phyloP scores from a whole-genome alignment of 37 sponge, comb jelly and placozoan species.

The Cladorhizidae sp. region DNA sequence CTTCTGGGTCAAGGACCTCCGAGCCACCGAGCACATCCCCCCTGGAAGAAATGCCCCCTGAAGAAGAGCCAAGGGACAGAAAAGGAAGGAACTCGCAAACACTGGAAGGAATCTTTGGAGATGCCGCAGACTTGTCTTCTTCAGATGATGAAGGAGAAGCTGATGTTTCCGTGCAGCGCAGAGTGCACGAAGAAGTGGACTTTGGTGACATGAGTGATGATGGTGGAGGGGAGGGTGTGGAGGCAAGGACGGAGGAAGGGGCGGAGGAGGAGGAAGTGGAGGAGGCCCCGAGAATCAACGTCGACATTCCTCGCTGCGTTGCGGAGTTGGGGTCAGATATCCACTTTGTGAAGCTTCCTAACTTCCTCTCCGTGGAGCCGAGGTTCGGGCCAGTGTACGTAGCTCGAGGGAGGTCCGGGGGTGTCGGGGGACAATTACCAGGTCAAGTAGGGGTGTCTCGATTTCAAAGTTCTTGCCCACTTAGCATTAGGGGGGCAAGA shows the following conservation, averaged over 20 bases:
- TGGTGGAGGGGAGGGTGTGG: not conserved
- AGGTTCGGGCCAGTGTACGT: slow-evolving; percentile 7
- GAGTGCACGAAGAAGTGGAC: not conserved
- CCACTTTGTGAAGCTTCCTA: slow-evolving; percentile 94
- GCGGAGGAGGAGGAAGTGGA: slow-evolving; percentile 33
- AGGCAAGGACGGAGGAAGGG: slow-evolving; percentile 19
- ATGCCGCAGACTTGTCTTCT: slow-evolving; percentile 62
- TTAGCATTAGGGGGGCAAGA: not conserved
- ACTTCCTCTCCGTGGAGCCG: slow-evolving; percentile 86
- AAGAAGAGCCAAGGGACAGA: not conserved
- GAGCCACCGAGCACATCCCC: slow-evolving; percentile 12
- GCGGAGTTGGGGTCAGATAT: slow-evolving; percentile 77
- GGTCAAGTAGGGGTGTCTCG: not conserved
- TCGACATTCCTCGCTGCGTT: slow-evolving; percentile 81
- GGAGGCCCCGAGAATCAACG: slow-evolving; percentile 75
- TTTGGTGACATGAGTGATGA: not conserved
- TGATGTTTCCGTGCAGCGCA: too few species aligned
- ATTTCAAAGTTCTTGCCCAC: too few species aligned
- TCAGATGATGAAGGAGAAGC: slow-evolving; percentile 5
- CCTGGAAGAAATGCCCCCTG: not conserved
- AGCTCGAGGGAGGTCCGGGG: too few species aligned
- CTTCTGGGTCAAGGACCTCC: slow-evolving; percentile 2
- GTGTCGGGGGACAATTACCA: not conserved
- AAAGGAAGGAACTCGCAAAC: slow-evolving; percentile 12
- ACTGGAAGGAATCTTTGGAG: slow-evolving; percentile 66